Conservation (phyloP, 2,888 invertebrate genomes). For the Mantis religiosa region DNA sequence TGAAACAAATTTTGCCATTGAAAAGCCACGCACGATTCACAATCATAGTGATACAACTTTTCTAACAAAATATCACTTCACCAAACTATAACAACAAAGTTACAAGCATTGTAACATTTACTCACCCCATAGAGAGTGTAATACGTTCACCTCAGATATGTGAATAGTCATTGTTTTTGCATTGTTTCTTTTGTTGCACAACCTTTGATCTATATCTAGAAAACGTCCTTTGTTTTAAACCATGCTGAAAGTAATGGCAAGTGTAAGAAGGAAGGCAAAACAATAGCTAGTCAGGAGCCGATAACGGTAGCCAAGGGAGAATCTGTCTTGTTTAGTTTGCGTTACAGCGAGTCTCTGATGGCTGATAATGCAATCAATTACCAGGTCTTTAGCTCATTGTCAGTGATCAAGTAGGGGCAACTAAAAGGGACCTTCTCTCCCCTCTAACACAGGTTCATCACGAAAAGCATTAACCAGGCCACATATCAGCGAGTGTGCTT, state of each 20-base stretch:
- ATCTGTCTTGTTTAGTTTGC: neutral
- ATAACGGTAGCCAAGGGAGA: neutral
- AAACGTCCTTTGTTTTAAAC: too few species aligned
- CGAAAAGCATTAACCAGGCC: neutral
- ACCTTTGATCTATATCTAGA: too few species aligned
- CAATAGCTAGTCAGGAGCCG: neutral
- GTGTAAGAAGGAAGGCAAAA: neutral
- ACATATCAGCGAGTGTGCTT: neutral
- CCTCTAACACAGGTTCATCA: neutral
- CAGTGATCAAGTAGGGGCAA: neutral
- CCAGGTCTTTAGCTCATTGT: neutral
- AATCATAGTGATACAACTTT: too few species aligned
- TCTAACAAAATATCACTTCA: too few species aligned
- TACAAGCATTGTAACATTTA: too few species aligned
- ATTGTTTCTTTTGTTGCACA: too few species aligned
- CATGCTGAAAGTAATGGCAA: neutral
- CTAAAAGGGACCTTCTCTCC: neutral
- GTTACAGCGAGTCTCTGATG: neutral
- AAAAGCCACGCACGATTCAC: too few species aligned
- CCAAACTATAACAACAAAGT: too few species aligned
- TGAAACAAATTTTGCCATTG: too few species aligned
- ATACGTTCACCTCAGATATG: too few species aligned
- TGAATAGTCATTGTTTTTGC: too few species aligned
- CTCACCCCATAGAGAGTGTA: too few species aligned
- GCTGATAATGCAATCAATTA: neutral